Percentiles rank a stretch among this genome's conserved stretches.
Conservation (phyloP, 2,797 vertebrate species). For the Anguilla anguilla region DNA sequence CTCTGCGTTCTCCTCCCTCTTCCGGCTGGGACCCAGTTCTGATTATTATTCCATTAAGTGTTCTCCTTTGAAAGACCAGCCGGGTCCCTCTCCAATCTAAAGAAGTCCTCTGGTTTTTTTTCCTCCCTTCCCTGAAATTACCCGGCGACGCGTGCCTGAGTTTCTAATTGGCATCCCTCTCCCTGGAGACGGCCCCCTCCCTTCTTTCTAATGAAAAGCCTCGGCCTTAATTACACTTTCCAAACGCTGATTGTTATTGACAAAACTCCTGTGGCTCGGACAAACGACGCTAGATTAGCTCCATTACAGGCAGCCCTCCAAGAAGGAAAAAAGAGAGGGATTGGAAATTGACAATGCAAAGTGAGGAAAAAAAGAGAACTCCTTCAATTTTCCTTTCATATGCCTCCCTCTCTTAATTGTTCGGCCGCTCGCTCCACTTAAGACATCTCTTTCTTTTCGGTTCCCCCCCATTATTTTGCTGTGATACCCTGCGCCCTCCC, state of each 20-base stretch:
- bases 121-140: conserved; percentile 78
- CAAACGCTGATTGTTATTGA: conserved; percentile 89
- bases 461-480: conserved; percentile 55
- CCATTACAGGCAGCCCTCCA: conserved; percentile 83
- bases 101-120: conserved; percentile 74
- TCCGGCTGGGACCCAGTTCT: conserved; percentile 69
- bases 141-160: conserved; percentile 83
- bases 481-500: conserved; percentile 58
- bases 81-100: conserved; percentile 83
- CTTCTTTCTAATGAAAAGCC: conserved; percentile 85
- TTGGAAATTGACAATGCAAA: conserved; percentile 74
- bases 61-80: conserved; percentile 76
- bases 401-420: conserved; percentile 74
- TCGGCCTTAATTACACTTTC: conserved; percentile 88
- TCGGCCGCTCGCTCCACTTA: conserved; percentile 70
- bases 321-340: conserved; percentile 75
- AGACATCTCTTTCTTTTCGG: conserved; percentile 63
- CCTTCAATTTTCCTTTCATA: conserved; percentile 64
- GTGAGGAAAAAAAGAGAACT: conserved; percentile 46
- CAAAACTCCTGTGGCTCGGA: conserved; percentile 87
- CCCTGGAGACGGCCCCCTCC: conserved; percentile 80
- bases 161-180: conserved; percentile 83
- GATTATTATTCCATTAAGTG: conserved; percentile 85
- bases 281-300: conserved; percentile 86
- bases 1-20: conserved; percentile 51